Percentiles rank a stretch among this genome's conserved stretches.
These are phyloP conservation scores for Pseudopodoces humilis DNA, from an alignment of 2,113 vertebrate genomes.

Conservation along the genomic window DNA sequence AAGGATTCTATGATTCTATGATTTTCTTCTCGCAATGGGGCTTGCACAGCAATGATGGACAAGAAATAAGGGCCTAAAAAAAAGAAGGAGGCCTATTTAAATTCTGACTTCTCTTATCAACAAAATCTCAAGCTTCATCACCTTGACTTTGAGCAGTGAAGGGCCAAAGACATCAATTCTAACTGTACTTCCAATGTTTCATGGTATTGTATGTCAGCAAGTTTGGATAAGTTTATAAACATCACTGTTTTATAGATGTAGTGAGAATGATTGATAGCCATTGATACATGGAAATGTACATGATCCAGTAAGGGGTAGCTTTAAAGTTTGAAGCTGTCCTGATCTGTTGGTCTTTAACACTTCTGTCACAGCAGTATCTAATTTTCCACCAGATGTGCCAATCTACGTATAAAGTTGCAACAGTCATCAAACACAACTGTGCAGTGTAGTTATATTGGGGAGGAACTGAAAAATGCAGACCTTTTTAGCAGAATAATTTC, in stretches of 20 bases:
- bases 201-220: not conserved
- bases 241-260: not conserved
- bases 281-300: not conserved
- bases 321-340: not conserved
- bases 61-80: not conserved
- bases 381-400: not conserved
- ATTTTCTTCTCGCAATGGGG: not conserved
- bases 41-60: not conserved
- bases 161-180: not conserved
- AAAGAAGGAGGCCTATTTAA: not conserved
- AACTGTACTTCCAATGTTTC: not conserved
- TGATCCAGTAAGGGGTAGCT: not conserved
- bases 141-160: not conserved
- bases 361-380: not conserved
- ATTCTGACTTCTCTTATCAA: not conserved
- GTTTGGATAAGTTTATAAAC: not conserved
- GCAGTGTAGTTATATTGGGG: not conserved
- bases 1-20: not conserved
- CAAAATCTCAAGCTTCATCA: not conserved
- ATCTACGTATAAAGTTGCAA: not conserved
- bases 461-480: not conserved
- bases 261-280: not conserved
- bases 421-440: not conserved
- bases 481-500: not conserved
- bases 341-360: not conserved